Evolutionary conservation across 2,797 vertebrate species (phyloP).

Genomic region (Sebastes cheni): DNA sequence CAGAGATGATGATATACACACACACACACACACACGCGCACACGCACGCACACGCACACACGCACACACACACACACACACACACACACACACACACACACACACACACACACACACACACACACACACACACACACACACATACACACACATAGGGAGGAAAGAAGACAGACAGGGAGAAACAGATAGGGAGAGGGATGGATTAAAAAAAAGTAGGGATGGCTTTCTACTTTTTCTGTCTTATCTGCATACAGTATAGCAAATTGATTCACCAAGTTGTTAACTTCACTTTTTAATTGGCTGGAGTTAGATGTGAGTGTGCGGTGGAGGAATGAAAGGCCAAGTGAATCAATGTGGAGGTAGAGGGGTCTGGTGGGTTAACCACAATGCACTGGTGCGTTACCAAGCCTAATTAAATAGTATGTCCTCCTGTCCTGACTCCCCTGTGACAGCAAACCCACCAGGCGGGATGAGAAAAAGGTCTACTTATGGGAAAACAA

Average conservation of each 20-base stretch:
- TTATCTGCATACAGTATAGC: slow-evolving; percentile 67
- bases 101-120: no score
- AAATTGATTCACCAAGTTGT: slow-evolving; percentile 84
- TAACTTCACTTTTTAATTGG: slow-evolving; percentile 87
- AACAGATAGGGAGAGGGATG: neutral
- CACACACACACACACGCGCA: neutral
- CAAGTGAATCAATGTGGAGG: slow-evolving; percentile 64
- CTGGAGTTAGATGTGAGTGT: slow-evolving; percentile 52
- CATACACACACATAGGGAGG: neutral
- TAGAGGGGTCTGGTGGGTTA: slow-evolving; percentile 64
- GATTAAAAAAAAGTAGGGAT: neutral
- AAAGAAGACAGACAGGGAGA: neutral
- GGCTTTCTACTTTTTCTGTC: slow-evolving; percentile 15
- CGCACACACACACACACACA: no score
- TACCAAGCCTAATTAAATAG: slow-evolving; percentile 81
- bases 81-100: no score
- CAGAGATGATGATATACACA: slow-evolving; percentile 12
- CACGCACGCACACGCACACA: no score
- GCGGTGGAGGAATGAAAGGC: slow-evolving; percentile 44
- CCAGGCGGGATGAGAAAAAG: slow-evolving; percentile 13
- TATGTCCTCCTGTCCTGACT: slow-evolving; percentile 48
- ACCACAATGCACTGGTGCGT: slow-evolving; percentile 75
- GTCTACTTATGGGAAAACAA: slow-evolving; percentile 53
- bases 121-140: no score
- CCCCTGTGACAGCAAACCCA: slow-evolving; percentile 49